Evolutionary conservation across 1,140 invertebrate genomes (phyloP).

Genomic region (Ruditapes philippinarum): DNA sequence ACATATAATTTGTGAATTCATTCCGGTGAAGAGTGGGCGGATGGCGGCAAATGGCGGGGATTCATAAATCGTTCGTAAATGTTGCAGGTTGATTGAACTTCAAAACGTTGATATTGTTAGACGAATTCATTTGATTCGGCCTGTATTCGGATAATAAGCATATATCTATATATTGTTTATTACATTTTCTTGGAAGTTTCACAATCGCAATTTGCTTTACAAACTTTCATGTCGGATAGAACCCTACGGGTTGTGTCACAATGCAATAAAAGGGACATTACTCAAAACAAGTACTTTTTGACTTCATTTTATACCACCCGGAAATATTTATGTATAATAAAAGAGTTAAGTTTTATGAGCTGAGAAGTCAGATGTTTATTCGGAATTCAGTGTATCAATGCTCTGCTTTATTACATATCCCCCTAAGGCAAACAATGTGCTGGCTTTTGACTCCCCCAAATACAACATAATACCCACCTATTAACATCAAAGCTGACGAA

Average conservation of each 20-base stretch:
- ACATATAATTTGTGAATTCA: too few relatives aligned
- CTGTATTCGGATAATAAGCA: too few relatives aligned
- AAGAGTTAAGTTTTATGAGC: not conserved
- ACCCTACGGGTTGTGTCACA: not conserved
- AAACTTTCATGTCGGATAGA: not conserved
- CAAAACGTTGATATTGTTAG: too few relatives aligned
- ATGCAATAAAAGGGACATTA: not conserved
- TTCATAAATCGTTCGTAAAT: too few relatives aligned
- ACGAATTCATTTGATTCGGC: too few relatives aligned
- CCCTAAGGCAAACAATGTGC: not conserved
- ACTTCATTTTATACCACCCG: slow-evolving; percentile 11
- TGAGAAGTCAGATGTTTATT: not conserved
- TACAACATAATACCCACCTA: slow-evolving; percentile 9
- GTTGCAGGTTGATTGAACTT: too few relatives aligned
- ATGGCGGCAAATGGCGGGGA: too few relatives aligned
- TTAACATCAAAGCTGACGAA: slow-evolving; percentile 53
- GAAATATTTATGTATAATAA: slow-evolving; percentile 20
- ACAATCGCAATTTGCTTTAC: not conserved
- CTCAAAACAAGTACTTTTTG: not conserved
- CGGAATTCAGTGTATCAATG: not conserved
- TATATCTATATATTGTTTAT: not conserved
- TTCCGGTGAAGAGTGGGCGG: too few relatives aligned
- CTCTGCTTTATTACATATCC: slow-evolving; percentile 9
- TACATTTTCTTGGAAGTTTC: slow-evolving; percentile 8
- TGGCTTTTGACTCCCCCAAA: slow-evolving; percentile 17